Base-by-base conservation (phyloP, 2,113 vertebrate genomes). In the Hipposideros armiger region DNA sequence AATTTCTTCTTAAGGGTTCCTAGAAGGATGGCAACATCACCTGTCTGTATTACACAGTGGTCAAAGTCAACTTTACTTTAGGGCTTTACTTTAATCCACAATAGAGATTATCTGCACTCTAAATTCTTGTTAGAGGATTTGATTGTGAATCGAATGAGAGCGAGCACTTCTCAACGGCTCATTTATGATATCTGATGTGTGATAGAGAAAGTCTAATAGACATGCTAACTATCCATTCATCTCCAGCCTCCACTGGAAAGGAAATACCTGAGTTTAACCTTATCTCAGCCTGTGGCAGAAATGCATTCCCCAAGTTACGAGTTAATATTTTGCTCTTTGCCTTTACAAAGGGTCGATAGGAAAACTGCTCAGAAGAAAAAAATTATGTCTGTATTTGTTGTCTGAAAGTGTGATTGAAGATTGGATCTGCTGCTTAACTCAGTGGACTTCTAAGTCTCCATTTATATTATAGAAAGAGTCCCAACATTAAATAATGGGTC, bases 321-420 rank as follows among this genome's bases (percentile, higher is more conserved):
- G 50, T 94, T 96, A 74, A 87, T 69, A 91, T 77, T 91, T 95
- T 76, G 19, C 20, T 91, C 26, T 94, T 88, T 96, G 73, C 28
- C 54, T 91, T 93, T 88, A 93, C 24, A 0, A 22, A 94, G 13
- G 14, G 62, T 78, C 3, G 11, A 70, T 60, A 83, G 16, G 30
- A 96, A 94, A 97, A 91, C 56, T 66, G 3, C 5, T 32, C 20
- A 78, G 22, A 56, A 60, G 56, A 54, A 64, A 83, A 67, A 50
- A 42, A 40, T 3, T 3, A 62, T 45, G 47, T 76, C 24, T 84
- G 14, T 77, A 73, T 73, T 72, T 36, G 36, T 50, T 97, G 93
- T 73, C 64, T 19, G 6, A 90, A 97, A 70, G 40, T 26, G 14
- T 72, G 30, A 78, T 40, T 69, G 40, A 82, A 90, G 47, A 82